Percentiles rank a stretch among this genome's conserved stretches.
These are phyloP conservation scores for Graphium colonna DNA, from an alignment of 2,888 invertebrate genomes.

Conservation along the genomic window DNA sequence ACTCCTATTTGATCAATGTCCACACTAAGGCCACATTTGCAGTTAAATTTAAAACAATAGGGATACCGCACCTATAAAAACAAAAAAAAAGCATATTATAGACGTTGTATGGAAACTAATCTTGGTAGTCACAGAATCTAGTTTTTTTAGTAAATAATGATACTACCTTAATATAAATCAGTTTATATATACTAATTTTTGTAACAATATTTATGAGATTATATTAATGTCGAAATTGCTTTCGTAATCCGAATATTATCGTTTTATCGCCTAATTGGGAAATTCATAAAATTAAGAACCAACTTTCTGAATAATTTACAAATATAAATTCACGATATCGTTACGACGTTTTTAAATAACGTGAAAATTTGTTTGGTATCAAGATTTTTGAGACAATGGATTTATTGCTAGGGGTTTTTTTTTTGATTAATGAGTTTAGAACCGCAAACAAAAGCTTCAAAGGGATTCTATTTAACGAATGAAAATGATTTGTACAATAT, in stretches of 20 bases:
- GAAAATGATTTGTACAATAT: constrained; percentile 21
- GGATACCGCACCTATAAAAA: too few species aligned
- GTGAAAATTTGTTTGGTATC: constrained; percentile 2
- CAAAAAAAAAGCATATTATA: too few species aligned
- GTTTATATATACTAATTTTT: too few species aligned
- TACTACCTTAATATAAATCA: too few species aligned
- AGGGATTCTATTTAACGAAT: constrained; percentile 18
- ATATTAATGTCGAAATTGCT: too few species aligned
- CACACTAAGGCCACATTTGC: too few species aligned
- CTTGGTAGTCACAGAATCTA: too few species aligned
- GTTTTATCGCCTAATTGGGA: background rate
- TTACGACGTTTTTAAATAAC: background rate
- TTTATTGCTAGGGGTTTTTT: constrained; percentile 19
- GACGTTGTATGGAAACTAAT: too few species aligned
- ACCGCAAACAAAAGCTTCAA: constrained; percentile 17
- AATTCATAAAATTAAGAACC: background rate
- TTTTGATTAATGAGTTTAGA: constrained; percentile 21
- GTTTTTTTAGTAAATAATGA: too few species aligned
- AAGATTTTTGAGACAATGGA: constrained; percentile 15
- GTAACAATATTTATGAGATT: too few species aligned
- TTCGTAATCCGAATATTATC: too few species aligned
- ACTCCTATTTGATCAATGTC: constrained; percentile 8
- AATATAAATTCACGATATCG: background rate
- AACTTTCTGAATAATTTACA: background rate
- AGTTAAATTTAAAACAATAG: too few species aligned